Evolutionary conservation across 2,113 vertebrate species (phyloP), one percentile per base, ranked within the genome.

Genomic region (Ibidorhyncha struthersii): DNA sequence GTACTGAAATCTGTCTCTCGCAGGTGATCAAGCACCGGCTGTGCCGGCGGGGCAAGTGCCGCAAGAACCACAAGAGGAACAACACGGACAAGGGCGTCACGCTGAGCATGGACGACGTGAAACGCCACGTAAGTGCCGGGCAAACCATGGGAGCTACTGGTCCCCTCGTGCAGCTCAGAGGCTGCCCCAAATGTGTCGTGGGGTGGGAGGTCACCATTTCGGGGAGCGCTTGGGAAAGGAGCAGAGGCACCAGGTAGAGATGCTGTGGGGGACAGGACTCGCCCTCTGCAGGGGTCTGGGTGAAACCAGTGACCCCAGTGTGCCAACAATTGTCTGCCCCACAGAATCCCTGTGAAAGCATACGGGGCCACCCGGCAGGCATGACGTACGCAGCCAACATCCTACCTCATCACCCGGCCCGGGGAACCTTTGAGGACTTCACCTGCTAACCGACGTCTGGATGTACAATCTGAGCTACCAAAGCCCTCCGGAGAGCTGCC

Each of bases 351-450:
- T 99, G 99, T 16, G 99, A 99, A 97, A 99, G 99, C 97, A 98
- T 99, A 94, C 98, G 98, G 95, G 98, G 98, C n/a, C 98, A 98
- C 94, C 99, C 99, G 38, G 99, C 99, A 7, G 99, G 99, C 81
- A 99, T 99, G 94, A 99, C 99, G 12, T 99, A 99, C 77, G 98
- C 99, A 78, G 99, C 99, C 98, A 99, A 99, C 99, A 99, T 99
- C 99, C 99, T 99, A 99, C 99, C 99, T 99, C 99, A 99, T 84
- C 99, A 99, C 98, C 99, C 99, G 2, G 99, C 98, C 95, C 99
- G 99, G 98, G 99, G 99, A 95, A 99, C 99, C 94, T 99, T 99
- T 86, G 99, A 99, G 97, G 99, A 99, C 98, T 99, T 99, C 98
- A 99, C 99, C 96, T 99, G 99, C 98, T 99, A 99, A 99, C 96